Evolutionary conservation across 1,140 invertebrate genomes (phyloP), one percentile per base, ranked within the genome.

Genomic region (Pseudomyrmex cubaensis): DNA sequence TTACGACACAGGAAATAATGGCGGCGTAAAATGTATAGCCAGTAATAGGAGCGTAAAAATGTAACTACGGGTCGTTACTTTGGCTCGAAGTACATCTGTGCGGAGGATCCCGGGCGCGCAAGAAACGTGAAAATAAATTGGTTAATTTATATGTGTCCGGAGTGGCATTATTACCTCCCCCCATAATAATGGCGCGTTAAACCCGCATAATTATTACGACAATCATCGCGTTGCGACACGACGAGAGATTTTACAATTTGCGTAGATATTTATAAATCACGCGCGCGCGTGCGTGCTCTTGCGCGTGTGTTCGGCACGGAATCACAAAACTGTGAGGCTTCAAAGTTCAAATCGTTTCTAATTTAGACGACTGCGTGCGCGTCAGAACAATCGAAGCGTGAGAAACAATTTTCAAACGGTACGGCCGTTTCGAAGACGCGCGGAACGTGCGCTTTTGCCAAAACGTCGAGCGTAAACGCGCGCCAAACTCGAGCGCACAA

Each of bases 1-100:
- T 80, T 80, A 80, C 56, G 66, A 72, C 66, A 35, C 66, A 22
- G 56, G 44, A 59, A 69, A 72, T 72, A 61, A 50, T 35, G 35
- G 44, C 35, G 66, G 54, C 54, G 59, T 72, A 70, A 80, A 80
- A 61, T 61, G 12, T 50, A 70, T n/a, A 35, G 35, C 66, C 52
- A 56, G 64, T 76, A 76, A 76, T 76, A 64, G 50, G n/a, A 25
- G 15, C 61, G 48, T 76, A 76, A 76, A 76, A 64, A 35, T 76
- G n/a, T 35, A 57, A 80, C 20, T 70, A 44, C 13, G 3, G 1
- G 2, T 59, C n/a, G 54, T 72, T 72, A 72, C 22, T 59, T 69
- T 69, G 17, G 35, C n/a, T 59, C n/a, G 46, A n/a, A 35, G n/a
- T 25, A 25, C 12, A 25, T 50, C 54, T n/a, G 20, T 54, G 15